Evolutionary conservation across 1,140 invertebrate genomes (phyloP).

Genomic region (Drosophila neocordata): DNA sequence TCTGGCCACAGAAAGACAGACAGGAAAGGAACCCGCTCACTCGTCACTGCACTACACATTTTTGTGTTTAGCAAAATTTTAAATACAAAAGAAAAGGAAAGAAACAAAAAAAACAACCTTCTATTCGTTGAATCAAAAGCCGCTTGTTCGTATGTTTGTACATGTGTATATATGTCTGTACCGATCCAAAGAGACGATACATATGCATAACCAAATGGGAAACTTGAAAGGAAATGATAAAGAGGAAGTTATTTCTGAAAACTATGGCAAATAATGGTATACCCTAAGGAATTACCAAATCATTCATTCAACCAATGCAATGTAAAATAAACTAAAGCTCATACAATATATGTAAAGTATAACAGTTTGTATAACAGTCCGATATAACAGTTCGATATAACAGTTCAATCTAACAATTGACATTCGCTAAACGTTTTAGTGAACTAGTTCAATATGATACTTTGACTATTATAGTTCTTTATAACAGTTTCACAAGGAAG

Average conservation of each 20-base stretch:
- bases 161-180: background rate
- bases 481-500: no score
- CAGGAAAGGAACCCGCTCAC: constrained; percentile 30
- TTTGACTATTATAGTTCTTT: no score
- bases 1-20: constrained; percentile 12
- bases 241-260: background rate
- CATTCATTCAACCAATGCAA: no score
- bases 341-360: no score
- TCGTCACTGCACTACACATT: constrained; percentile 38
- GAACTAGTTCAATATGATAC: no score
- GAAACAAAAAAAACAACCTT: constrained; percentile 43
- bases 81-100: constrained; percentile 47
- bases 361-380: background rate
- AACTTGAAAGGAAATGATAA: constrained; percentile 41
- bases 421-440: no score
- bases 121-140: constrained; percentile 41
- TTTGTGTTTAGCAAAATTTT: constrained; percentile 74
- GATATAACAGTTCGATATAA: no score
- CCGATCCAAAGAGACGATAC: constrained; percentile 69
- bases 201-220: constrained; percentile 68
- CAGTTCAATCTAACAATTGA: no score
- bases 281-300: background rate
- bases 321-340: no score
- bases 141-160: constrained; percentile 28
- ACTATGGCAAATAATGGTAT: constrained; percentile 16